Base-by-base conservation (phyloP, 1,140 invertebrate species). In the Drosophila sp. region DNA sequence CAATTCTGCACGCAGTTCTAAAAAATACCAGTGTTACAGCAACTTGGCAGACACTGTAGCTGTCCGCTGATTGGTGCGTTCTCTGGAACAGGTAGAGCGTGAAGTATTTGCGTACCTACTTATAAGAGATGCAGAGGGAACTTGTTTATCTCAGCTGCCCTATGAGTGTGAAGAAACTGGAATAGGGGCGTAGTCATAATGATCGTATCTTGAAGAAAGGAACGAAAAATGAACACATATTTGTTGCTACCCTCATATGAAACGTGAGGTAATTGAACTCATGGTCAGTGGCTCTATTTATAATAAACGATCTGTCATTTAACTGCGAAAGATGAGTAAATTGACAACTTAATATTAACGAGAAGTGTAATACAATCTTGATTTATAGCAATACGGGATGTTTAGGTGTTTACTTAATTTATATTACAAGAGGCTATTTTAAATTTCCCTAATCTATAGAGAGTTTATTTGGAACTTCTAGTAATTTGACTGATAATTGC, bases 261-360 rank as follows among this genome's bases (percentile, higher is more conserved):
- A 2, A 11, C 8, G 14, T 18, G 53, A 67, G 70, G 46, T 61
- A 72, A 54, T 67, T 72, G 63, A 72, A 59, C 70, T 13, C 32
- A 13, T 11, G 45, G 13, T 25, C 34, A 51, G 34, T 13, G 34
- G 34, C 8, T 40, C 29, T 11, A 45, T 32, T 66, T 46, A 54
- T 65, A 51, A 65, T 16, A n/a, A 59, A 66, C 70, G 62, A 72
- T 66, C 70, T 72, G 70, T 72, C 63, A 72, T 67, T 58, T 34
- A 29, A 11, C 58, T 38, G 11, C n/a, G 11, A 46, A 21, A 36
- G 40, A 51, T 45, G 54, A 29, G 29, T 59, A 59, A 72, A 72
- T 72, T 72, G 64, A 61, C 48, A 58, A 54, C 70, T 72, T 45
- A 21, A 72, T 72, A 46, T 27, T 51, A 46, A 54, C 59, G 45